phyloP scores from a whole-genome alignment of 2,797 vertebrate genomes.

The Naso thynnoides region DNA sequence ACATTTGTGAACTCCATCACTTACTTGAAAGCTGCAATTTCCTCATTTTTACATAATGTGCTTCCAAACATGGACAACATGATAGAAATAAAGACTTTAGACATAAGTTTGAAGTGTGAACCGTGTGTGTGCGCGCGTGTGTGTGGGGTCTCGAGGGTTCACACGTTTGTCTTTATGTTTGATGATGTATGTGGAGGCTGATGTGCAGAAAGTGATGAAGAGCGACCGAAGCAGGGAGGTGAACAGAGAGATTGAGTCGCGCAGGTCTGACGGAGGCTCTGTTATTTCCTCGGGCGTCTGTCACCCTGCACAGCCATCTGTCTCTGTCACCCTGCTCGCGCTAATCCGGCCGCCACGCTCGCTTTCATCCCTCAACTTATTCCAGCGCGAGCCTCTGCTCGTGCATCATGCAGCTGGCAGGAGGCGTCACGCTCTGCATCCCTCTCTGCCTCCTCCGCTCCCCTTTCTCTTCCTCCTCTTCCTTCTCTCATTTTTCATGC shows the following conservation, averaged over 20 bases:
- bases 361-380: conserved; percentile 60
- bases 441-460: conserved; percentile 11
- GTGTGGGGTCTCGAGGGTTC: accelerated
- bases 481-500: neutral
- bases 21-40: no score
- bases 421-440: conserved; percentile 6
- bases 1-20: no score
- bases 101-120: neutral
- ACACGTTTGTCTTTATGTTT: neutral
- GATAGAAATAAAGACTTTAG: neutral
- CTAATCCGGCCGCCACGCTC: conserved; percentile 46
- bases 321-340: conserved; percentile 60
- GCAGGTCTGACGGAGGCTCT: conserved; percentile 22
- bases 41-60: no score
- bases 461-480: neutral
- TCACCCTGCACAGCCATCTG: conserved; percentile 48
- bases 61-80: no score
- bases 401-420: conserved; percentile 64
- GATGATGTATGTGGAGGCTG: neutral
- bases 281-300: conserved; percentile 49
- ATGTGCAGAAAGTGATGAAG: conserved; percentile 23
- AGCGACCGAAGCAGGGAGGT: conserved; percentile 16
- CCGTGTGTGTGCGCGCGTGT: neutral
- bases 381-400: conserved; percentile 44
- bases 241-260: conserved; percentile 14